Conservation (phyloP, 2,797 vertebrate species). For the Crax fasciolata region DNA sequence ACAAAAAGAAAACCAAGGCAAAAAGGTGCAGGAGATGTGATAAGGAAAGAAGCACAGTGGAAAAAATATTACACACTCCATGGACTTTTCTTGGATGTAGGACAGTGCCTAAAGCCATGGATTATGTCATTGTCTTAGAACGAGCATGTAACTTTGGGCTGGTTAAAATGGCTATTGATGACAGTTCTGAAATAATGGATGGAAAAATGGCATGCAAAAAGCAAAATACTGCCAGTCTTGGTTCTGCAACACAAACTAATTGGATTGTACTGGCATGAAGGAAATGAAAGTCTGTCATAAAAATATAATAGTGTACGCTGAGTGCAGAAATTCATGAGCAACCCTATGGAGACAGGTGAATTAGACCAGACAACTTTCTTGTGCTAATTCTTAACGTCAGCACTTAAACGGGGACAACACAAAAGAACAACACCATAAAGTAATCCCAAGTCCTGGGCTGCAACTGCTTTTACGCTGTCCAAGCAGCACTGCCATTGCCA, state of each 20-base stretch:
- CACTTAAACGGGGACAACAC: neutral
- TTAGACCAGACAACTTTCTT: neutral
- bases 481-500: neutral
- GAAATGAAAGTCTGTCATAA: neutral
- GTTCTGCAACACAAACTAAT: neutral
- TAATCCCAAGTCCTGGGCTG: neutral
- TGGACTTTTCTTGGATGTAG: neutral
- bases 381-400: neutral
- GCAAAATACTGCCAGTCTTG: neutral
- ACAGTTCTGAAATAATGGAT: neutral
- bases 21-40: neutral
- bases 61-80: neutral
- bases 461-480: neutral
- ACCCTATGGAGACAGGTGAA: accelerated
- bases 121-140: neutral
- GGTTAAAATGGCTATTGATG: neutral
- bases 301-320: neutral
- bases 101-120: neutral
- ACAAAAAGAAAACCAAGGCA: neutral
- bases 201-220: neutral
- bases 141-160: neutral
- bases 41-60: neutral
- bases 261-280: neutral
- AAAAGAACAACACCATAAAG: neutral
- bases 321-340: neutral